Evolutionary conservation across 2,888 invertebrate species (phyloP), one percentile per base, ranked within the genome.

Genomic region (Dorcus parallelipipedus): DNA sequence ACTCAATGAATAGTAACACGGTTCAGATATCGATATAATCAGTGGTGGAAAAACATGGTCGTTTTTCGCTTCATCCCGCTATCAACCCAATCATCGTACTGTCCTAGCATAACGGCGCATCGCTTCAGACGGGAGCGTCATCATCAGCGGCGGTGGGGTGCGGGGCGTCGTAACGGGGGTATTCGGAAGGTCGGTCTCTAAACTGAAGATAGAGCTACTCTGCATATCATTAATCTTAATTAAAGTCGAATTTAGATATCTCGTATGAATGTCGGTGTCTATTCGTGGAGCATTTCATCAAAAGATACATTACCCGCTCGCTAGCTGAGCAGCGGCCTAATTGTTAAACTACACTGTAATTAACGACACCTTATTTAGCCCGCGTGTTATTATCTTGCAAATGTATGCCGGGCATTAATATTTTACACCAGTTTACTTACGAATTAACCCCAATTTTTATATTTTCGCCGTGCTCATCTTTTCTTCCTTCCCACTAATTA

Each of bases 171-270:
- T 52, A 56, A 52, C 56, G 55, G 57, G 49, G 55, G 51, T 58
- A 58, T 60, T 60, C 51, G 68, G 71, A 71, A 71, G 70, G 69
- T 70, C 71, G 72, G 70, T 70, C 72, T 73, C 73, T 69, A 71
- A 72, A 71, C 74, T 73, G 69, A 72, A 76, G 75, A 75, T 75
- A 75, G 74, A 75, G 75, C 74, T 75, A 76, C 74, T 78, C 76
- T 76, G 76, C 77, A 78, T 78, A 74, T 76, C 77, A 77, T 78
- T 77, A 74, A 78, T 78, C 77, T 76, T 76, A 78, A 78, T 78
- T 76, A 77, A 78, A 78, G 70, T 76, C 73, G 71, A 72, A 77
- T 78, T 77, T 77, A 74, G 76, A 76, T 77, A 76, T 77, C 74
- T 72, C 67, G 68, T 71, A 73, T 73, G 75, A 73, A 74, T 71